Conservation (phyloP, 2,888 invertebrate genomes). For the Branchinecta sandiegonensis region DNA sequence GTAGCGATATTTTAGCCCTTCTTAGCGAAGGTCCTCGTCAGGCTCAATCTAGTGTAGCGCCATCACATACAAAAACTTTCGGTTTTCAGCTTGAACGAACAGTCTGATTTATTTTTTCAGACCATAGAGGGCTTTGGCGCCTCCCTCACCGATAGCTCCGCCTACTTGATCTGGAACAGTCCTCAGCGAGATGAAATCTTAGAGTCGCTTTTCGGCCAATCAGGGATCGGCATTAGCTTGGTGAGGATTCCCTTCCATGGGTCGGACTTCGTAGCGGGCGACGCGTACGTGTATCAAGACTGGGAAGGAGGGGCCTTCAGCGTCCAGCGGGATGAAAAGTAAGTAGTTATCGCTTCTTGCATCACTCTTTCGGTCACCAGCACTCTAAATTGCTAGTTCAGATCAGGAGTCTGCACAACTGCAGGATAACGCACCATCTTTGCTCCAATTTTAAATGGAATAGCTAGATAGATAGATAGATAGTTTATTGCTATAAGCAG, state of each 20-base stretch:
- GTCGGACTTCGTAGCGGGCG: conserved; percentile 5
- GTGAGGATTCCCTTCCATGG: conserved; percentile 12
- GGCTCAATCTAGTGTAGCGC: neutral
- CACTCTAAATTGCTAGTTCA: no score
- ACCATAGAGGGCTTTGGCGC: conserved; percentile 16
- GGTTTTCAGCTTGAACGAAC: neutral
- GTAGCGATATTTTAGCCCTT: no score
- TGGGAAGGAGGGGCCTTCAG: neutral
- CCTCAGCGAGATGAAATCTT: conserved; percentile 8
- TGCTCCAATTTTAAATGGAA: no score
- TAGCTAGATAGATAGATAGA: no score
- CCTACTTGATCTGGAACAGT: conserved; percentile 14
- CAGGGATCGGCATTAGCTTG: neutral
- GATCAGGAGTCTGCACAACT: no score
- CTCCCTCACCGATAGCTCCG: conserved; percentile 9
- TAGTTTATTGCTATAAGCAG: no score
- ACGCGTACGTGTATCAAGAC: neutral
- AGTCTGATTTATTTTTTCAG: neutral
- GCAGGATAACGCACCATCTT: no score
- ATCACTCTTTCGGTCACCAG: no score
- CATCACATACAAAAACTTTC: neutral
- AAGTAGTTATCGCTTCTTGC: neutral
- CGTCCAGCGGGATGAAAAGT: neutral
- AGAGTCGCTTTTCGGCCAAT: conserved; percentile 7
- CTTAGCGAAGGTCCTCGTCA: no score